Conservation (phyloP, 1,140 invertebrate species). For the Papilio polyxenes region DNA sequence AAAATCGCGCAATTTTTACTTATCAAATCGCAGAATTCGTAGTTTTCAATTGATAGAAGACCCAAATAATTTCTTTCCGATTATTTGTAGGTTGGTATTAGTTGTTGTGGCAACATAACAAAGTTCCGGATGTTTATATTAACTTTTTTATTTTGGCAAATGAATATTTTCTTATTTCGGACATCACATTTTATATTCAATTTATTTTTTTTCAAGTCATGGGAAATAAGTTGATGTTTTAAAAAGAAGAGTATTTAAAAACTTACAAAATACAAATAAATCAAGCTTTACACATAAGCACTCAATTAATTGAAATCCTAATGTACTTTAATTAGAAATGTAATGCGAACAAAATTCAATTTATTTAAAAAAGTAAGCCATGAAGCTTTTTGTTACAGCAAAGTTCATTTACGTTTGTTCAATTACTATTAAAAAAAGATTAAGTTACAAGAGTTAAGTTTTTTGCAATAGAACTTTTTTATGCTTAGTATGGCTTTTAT, state of each 20-base stretch:
- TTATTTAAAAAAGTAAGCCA: not conserved
- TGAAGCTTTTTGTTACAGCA: constrained; percentile 6
- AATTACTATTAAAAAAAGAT: constrained; percentile 12
- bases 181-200: not conserved
- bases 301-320: not conserved
- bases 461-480: not conserved
- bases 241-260: not conserved
- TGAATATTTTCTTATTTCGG: too few relatives aligned
- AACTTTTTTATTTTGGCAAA: constrained; percentile 17
- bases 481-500: not conserved
- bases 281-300: not conserved
- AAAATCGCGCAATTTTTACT: constrained; percentile 46
- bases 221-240: not conserved
- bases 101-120: constrained; percentile 37
- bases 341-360: not conserved
- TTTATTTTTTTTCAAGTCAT: not conserved
- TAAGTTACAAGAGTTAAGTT: not conserved
- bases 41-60: constrained; percentile 40
- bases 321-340: not conserved
- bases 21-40: constrained; percentile 36
- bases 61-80: constrained; percentile 49
- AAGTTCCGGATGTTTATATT: constrained; percentile 41
- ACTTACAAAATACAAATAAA: not conserved
- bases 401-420: constrained; percentile 22
- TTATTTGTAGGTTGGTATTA: constrained; percentile 46